Conservation (phyloP, 2,888 invertebrate genomes). For the Philereme vetulata region DNA sequence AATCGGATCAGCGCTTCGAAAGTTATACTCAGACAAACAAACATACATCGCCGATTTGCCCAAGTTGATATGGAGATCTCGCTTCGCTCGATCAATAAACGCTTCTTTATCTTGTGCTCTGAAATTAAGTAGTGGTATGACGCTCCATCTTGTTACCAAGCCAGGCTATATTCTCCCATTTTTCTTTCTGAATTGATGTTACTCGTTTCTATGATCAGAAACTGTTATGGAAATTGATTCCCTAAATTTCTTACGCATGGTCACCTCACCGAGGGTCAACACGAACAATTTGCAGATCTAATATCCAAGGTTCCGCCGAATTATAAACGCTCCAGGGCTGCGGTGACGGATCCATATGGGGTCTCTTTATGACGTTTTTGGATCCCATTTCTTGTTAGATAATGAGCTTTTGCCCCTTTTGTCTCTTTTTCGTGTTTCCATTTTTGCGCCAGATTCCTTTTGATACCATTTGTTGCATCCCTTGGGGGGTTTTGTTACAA, state of each 20-base stretch:
- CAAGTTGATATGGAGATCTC: too few species aligned
- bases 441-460: slow-evolving; percentile 37
- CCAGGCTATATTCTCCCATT: too few species aligned
- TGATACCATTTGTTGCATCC: slow-evolving; percentile 28
- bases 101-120: too few species aligned
- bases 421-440: slow-evolving; percentile 39
- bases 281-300: slow-evolving; percentile 78
- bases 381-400: slow-evolving; percentile 48
- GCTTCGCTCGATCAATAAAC: too few species aligned
- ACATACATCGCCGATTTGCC: too few species aligned
- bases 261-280: slow-evolving; percentile 61
- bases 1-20: too few species aligned
- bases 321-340: slow-evolving; percentile 54
- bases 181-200: background rate
- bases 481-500: slow-evolving; percentile 24
- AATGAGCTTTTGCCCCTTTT: slow-evolving; percentile 42
- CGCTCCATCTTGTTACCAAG: background rate
- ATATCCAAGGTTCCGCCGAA: slow-evolving; percentile 66
- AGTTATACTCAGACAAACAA: too few species aligned
- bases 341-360: slow-evolving; percentile 61
- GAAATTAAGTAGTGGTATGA: too few species aligned
- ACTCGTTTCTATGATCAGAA: background rate
- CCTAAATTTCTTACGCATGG: slow-evolving; percentile 35
- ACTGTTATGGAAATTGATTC: slow-evolving; percentile 2
- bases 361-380: slow-evolving; percentile 55